A percentile compares a stretch with the other conserved stretches of the same genome.
These are phyloP conservation scores for Semotilus atromaculatus DNA, from an alignment of 2,797 vertebrate genomes.

Conservation along the genomic window DNA sequence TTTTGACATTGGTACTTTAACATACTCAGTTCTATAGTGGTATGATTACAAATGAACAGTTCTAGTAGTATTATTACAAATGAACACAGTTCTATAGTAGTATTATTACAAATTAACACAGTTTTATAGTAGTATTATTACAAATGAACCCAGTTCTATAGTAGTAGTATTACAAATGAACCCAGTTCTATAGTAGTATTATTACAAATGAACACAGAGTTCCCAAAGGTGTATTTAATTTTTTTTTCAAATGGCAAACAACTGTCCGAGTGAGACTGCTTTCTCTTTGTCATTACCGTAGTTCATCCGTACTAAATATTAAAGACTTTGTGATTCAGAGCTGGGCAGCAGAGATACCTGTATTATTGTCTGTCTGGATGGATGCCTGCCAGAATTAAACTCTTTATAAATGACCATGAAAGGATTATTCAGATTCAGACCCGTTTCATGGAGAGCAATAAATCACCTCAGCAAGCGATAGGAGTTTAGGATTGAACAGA, in stretches of 20 bases:
- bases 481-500: slow-evolving; percentile 3
- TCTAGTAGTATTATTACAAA: background rate
- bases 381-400: slow-evolving; percentile 23
- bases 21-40: too few relatives aligned
- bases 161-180: too few relatives aligned
- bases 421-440: slow-evolving; percentile 24
- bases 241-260: background rate
- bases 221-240: background rate
- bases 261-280: background rate
- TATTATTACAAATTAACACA: background rate
- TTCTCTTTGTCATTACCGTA: background rate
- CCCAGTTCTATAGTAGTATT: background rate
- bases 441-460: slow-evolving; percentile 20
- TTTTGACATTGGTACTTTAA: background rate
- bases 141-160: too few relatives aligned
- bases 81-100: background rate
- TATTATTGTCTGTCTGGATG: slow-evolving; percentile 30
- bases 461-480: slow-evolving; percentile 6
- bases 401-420: slow-evolving; percentile 28
- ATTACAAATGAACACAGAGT: background rate
- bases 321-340: background rate
- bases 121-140: background rate
- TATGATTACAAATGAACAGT: too few relatives aligned
- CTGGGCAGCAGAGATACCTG: background rate
- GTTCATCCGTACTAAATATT: slow-evolving; percentile 6